phyloP scores from a whole-genome alignment of 2,113 vertebrate genomes.

The Prolemur simus region DNA sequence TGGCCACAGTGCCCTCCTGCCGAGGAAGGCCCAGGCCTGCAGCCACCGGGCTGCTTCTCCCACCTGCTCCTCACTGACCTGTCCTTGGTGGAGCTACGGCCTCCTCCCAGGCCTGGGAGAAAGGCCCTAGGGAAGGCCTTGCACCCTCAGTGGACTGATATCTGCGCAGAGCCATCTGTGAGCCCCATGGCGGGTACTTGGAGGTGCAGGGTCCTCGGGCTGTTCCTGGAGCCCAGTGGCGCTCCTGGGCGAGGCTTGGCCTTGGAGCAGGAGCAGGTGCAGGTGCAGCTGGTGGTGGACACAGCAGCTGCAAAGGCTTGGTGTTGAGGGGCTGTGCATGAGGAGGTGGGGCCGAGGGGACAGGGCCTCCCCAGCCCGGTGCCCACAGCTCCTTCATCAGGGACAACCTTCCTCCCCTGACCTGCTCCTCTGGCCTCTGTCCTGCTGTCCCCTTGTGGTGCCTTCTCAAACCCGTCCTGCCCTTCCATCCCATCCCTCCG shows the following conservation, averaged over 20 bases:
- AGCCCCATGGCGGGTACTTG: not conserved
- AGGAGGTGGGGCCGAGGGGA: not conserved
- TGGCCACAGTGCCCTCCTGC: not conserved
- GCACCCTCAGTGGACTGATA: accelerated
- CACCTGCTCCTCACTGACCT: not conserved
- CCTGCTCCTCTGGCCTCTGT: not conserved
- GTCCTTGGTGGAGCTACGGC: not conserved
- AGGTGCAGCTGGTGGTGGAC: not conserved
- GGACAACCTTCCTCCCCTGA: not conserved
- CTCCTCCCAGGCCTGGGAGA: not conserved
- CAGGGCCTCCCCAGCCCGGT: not conserved
- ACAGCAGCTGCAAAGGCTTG: not conserved
- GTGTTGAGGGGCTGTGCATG: not conserved
- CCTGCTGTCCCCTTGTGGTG: not conserved
- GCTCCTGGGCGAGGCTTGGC: not conserved
- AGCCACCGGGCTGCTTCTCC: not conserved
- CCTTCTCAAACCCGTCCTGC: not conserved
- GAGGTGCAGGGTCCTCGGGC: not conserved
- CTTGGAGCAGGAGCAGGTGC: no score
- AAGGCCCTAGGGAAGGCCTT: not conserved
- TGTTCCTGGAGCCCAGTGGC: not conserved
- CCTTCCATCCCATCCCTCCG: not conserved
- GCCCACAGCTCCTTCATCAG: not conserved
- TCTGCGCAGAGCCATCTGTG: not conserved
- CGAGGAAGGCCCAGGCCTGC: not conserved